Percentiles rank a stretch among this genome's conserved stretches.
phyloP scores from a whole-genome alignment of 2,888 invertebrate species.

The Erpobdella octoculata region DNA sequence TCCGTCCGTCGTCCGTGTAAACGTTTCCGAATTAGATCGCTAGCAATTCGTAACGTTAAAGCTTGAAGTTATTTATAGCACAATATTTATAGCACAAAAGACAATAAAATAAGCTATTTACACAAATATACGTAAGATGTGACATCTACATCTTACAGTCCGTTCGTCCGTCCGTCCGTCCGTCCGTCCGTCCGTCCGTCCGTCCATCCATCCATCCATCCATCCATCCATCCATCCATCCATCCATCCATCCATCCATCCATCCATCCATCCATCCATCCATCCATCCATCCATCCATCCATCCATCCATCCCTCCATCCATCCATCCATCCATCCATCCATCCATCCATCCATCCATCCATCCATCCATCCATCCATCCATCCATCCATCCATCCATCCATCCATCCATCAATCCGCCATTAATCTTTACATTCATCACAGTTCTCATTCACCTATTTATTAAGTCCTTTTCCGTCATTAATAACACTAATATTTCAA shows the following conservation, averaged over 20 bases:
- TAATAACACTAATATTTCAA: too few species aligned
- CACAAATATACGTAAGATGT: too few species aligned
- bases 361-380: not conserved
- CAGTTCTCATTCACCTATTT: not conserved
- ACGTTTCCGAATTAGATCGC: too few species aligned
- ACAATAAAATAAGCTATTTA: too few species aligned
- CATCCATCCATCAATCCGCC: not conserved
- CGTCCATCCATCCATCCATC: not conserved
- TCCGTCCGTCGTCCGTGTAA: too few species aligned
- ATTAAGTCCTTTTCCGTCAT: too few species aligned
- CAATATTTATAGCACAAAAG: too few species aligned
- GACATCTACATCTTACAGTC: too few species aligned
- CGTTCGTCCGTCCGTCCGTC: not conserved
- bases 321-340: not conserved
- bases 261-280: not conserved
- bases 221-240: not conserved
- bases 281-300: not conserved
- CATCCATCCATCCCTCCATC: not conserved
- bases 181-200: not conserved
- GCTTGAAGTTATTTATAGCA: too few species aligned
- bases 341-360: not conserved
- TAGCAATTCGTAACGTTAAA: too few species aligned
- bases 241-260: not conserved
- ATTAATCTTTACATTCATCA: not conserved
- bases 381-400: not conserved